These are phyloP conservation scores for Champsocephalus gunnari DNA, from an alignment of 2,797 vertebrate genomes.

Conservation along the genomic window DNA sequence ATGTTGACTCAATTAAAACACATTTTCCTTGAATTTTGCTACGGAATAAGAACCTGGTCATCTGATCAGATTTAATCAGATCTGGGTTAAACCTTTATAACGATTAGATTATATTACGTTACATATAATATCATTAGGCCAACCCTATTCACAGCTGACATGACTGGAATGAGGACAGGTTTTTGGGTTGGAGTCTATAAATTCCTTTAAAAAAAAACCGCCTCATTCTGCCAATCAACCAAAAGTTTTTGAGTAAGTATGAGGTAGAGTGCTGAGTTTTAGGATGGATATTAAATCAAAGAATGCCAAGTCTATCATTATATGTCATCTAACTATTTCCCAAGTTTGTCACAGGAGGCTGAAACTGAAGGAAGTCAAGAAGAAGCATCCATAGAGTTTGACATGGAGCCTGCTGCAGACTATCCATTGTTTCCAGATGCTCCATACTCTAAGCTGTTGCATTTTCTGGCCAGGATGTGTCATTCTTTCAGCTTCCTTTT, in stretches of 20 bases:
- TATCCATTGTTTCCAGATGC: conserved; percentile 77
- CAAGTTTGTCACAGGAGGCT: conserved; percentile 14
- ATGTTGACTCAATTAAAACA: neutral
- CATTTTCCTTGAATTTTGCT: neutral
- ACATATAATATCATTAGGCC: conserved; percentile 11
- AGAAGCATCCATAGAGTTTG: conserved; percentile 42
- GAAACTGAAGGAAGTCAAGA: conserved; percentile 33
- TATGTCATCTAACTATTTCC: conserved; percentile 19
- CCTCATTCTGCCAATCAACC: conserved; percentile 13
- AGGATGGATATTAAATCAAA: conserved; percentile 23
- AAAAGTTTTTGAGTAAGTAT: neutral
- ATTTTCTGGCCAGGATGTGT: conserved; percentile 65
- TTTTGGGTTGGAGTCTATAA: conserved; percentile 1
- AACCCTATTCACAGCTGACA: conserved; percentile 10
- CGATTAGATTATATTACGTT: conserved; percentile 14
- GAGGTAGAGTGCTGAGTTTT: conserved; percentile 10
- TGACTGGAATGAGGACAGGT: conserved; percentile 14
- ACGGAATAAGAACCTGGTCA: neutral
- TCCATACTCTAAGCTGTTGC: conserved; percentile 52
- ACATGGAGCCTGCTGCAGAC: conserved; percentile 55
- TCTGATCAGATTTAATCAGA: conserved; percentile 9
- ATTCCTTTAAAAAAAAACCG: neutral
- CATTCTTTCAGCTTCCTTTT: conserved; percentile 69
- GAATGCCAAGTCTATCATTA: conserved; percentile 21
- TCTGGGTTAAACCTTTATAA: neutral